These are phyloP conservation scores for Ochropleura leucogaster DNA, from an alignment of 2,888 invertebrate species.

Conservation along the genomic window DNA sequence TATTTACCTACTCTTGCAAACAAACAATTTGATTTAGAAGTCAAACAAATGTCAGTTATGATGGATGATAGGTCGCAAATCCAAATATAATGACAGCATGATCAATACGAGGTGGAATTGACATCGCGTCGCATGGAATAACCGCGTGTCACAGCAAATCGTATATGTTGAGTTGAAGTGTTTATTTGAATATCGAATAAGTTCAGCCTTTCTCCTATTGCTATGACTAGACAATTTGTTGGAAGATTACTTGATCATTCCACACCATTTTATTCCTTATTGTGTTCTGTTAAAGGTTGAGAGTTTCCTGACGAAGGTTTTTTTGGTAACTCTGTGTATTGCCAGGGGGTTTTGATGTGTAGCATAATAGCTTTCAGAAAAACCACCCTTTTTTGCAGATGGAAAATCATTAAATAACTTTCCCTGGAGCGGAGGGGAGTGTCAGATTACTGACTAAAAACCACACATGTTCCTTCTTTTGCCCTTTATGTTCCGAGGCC, in stretches of 20 bases:
- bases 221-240: constrained; percentile 12
- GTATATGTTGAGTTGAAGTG: constrained; percentile 30
- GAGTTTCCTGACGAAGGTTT: neutral
- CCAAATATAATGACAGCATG: constrained; percentile 31
- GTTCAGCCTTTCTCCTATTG: neutral
- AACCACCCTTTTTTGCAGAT: too few relatives aligned
- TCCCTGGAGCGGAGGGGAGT: too few relatives aligned
- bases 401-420: too few relatives aligned
- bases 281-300: neutral
- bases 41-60: constrained; percentile 8
- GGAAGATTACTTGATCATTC: constrained; percentile 34
- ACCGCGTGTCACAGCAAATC: constrained; percentile 24
- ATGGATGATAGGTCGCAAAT: constrained; percentile 33
- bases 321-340: neutral
- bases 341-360: too few relatives aligned
- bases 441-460: too few relatives aligned
- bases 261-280: constrained; percentile 9
- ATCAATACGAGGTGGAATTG: constrained; percentile 25
- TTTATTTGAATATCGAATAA: constrained; percentile 48
- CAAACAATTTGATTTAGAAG: constrained; percentile 22
- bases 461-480: too few relatives aligned
- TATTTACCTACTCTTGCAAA: neutral
- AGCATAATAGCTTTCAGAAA: too few relatives aligned
- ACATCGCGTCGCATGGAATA: constrained; percentile 11
- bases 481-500: too few relatives aligned